Conservation (phyloP, 1,140 invertebrate genomes). For the Diorhabda carinulata region DNA sequence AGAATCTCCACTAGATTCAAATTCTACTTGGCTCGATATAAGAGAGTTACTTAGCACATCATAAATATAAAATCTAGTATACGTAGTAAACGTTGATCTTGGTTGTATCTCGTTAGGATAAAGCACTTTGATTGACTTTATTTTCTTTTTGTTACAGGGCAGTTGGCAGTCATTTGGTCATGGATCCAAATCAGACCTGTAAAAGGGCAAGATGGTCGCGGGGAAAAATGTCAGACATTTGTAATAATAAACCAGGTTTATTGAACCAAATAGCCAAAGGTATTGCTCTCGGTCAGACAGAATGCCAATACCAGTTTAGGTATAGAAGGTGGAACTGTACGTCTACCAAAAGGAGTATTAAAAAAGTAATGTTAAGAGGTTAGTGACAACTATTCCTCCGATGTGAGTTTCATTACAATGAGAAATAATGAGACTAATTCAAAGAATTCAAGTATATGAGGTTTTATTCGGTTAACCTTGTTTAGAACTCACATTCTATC, state of each 20-base stretch:
- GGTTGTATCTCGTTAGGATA: too few relatives aligned
- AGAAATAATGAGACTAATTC: too few relatives aligned
- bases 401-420: too few relatives aligned
- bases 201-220: conserved; percentile 68
- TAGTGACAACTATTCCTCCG: conserved; percentile 30
- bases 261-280: conserved; percentile 72
- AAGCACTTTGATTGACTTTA: not conserved
- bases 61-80: too few relatives aligned
- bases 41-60: too few relatives aligned
- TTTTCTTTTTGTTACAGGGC: conserved; percentile 55
- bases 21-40: too few relatives aligned
- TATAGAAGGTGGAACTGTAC: conserved; percentile 84
- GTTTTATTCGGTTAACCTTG: too few relatives aligned
- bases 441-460: too few relatives aligned
- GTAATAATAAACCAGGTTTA: conserved; percentile 69
- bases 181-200: conserved; percentile 85
- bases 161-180: conserved; percentile 75
- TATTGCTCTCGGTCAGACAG: conserved; percentile 71
- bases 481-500: too few relatives aligned
- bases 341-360: conserved; percentile 68
- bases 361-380: conserved; percentile 78
- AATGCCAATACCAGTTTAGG: conserved; percentile 82
- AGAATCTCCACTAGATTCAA: too few relatives aligned
- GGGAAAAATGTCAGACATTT: conserved; percentile 71
- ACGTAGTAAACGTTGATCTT: too few relatives aligned